Conservation (phyloP, 2,888 invertebrate genomes). For the Rhimphoctona megacephalus region DNA sequence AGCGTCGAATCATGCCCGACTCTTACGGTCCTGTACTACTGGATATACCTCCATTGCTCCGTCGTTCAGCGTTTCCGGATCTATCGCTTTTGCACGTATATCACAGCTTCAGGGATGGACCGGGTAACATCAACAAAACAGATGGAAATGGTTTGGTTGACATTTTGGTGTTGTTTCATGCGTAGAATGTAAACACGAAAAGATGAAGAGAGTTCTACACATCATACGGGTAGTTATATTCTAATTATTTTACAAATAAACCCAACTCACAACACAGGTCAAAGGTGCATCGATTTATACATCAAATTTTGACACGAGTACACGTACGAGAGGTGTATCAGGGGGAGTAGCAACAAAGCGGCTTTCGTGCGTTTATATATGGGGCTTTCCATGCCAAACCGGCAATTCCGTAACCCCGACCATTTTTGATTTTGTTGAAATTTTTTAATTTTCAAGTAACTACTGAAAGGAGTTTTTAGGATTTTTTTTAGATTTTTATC, state of each 20-base stretch:
- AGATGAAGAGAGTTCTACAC: neutral
- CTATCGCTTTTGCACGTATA: neutral
- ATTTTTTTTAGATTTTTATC: too few relatives aligned
- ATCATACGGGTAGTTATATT: neutral
- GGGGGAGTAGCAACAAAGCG: slow-evolving; percentile 1
- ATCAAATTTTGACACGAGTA: neutral
- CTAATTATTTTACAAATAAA: neutral
- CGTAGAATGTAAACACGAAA: neutral
- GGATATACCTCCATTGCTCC: slow-evolving; percentile 1
- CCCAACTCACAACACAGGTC: neutral
- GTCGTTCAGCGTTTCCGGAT: neutral
- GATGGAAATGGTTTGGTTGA: neutral
- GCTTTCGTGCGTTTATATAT: slow-evolving; percentile 51
- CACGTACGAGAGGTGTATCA: neutral
- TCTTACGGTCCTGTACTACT: slow-evolving; percentile 21
- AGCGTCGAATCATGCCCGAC: slow-evolving; percentile 7
- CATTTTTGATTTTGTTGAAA: too few relatives aligned
- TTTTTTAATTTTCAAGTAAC: too few relatives aligned
- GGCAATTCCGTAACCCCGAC: too few relatives aligned
- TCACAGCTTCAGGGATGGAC: neutral
- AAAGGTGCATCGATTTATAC: neutral
- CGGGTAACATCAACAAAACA: neutral
- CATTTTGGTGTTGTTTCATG: neutral
- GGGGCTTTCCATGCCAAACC: too few relatives aligned
- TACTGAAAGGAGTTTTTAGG: too few relatives aligned